Base-by-base conservation (phyloP, 2,113 vertebrate species). In the Tenebrosternarchus preto region DNA sequence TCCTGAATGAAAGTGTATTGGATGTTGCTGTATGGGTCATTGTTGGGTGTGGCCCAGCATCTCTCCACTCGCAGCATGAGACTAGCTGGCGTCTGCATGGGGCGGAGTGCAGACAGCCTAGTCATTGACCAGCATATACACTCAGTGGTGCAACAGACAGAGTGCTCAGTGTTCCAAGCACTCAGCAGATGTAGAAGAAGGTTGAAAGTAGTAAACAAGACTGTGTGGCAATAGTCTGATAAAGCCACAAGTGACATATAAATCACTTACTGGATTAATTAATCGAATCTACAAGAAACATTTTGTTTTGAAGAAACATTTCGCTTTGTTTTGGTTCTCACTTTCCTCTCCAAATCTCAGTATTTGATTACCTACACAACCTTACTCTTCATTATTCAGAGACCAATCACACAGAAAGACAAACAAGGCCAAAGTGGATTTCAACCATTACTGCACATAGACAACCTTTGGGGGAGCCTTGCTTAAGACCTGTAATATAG, bases 1-100 rank as follows among this genome's bases (percentile, higher is more conserved):
- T 94, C 90, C 53, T 82, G 71, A 84, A 94, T 93, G 90, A 94
- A 92, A 78, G 86, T 92, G 81, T 94, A 93, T 81, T 93, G 92
- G 46, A 93, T 90, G 46, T 93, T 92, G 77, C 89, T 92, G 85
- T 90, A 92, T 8, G 90, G 91, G 27, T 93, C 89, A 24, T 92
- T 92, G 85, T 82, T 92, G 5, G 93, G 87, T 3, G 91, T 93
- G 1, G 92, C 92, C 92, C 92, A 94, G 80, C 92, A 94, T 82
- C 92, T 91, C 84, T 94, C 92, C 63, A 90, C 80, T 56, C 80
- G 69, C 77, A 94, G 91, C 86, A 86, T 89, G 85, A 93, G 88
- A 85, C 94, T 78, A 77, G 89, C 91, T 12, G 88, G 91, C 76
- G 93, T 86, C 91, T 93, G 73, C 24, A 29, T 1, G 9, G 31